Conservation (phyloP, 2,888 invertebrate species). For the Xylota segnis region DNA sequence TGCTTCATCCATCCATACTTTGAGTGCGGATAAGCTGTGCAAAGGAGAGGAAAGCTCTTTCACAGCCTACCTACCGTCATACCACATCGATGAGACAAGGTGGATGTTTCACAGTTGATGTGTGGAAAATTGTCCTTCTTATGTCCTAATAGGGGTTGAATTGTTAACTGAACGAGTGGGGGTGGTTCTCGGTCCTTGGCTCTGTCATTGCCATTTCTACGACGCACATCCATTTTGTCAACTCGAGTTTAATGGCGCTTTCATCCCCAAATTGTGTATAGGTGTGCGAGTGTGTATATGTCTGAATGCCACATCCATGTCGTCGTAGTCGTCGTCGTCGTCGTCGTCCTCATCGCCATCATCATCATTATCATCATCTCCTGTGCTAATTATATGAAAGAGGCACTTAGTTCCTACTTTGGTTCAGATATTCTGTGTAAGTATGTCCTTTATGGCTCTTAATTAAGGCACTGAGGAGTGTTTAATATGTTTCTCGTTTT, state of each 20-base stretch:
- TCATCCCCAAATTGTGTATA: conserved; percentile 63
- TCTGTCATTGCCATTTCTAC: conserved; percentile 62
- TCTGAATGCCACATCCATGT: not conserved
- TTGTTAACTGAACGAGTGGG: conserved; percentile 70
- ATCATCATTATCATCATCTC: conserved; percentile 74
- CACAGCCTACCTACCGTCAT: not conserved
- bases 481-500: conserved; percentile 74
- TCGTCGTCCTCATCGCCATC: conserved; percentile 58
- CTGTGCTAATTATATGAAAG: conserved; percentile 76
- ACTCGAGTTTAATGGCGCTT: conserved; percentile 74
- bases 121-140: conserved; percentile 76
- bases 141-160: conserved; percentile 76
- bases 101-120: conserved; percentile 72
- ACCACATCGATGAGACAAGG: conserved; percentile 41
- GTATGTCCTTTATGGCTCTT: conserved; percentile 77
- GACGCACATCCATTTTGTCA: conserved; percentile 75
- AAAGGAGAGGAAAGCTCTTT: conserved; percentile 31
- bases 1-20: conserved; percentile 11
- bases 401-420: conserved; percentile 77
- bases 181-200: conserved; percentile 49
- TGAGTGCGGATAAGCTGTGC: conserved; percentile 7
- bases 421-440: conserved; percentile 77
- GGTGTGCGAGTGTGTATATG: not conserved
- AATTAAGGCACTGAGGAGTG: conserved; percentile 77
- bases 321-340: conserved; percentile 53